A percentile compares a stretch with the other conserved stretches of the same genome.
Evolutionary conservation across 2,888 invertebrate genomes (phyloP).

Genomic region (Cheilosia vulpina): DNA sequence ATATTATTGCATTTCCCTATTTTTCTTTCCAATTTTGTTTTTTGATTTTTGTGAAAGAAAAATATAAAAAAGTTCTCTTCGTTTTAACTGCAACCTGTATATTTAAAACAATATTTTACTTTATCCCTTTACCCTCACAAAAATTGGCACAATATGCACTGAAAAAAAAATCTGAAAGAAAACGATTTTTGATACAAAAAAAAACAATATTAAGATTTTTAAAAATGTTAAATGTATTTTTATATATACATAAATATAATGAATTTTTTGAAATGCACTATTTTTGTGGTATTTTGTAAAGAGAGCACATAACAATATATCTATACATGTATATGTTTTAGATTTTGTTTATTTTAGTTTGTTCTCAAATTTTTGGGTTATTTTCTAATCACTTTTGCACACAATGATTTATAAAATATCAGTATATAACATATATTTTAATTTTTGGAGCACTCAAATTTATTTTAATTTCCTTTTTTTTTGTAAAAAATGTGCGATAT

Average conservation of each 20-base stretch:
- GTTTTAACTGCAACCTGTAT: constrained; percentile 54
- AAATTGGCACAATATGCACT: constrained; percentile 73
- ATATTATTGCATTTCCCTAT: constrained; percentile 34
- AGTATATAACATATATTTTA: constrained; percentile 35
- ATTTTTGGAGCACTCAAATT: constrained; percentile 63
- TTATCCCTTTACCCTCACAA: constrained; percentile 22
- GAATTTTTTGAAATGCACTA: constrained; percentile 71
- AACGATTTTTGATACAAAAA: constrained; percentile 43
- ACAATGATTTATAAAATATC: constrained; percentile 41
- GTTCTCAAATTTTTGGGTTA: background rate
- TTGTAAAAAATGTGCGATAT: constrained; percentile 69
- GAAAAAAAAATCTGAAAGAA: constrained; percentile 35
- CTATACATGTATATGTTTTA: constrained; percentile 61
- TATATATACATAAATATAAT: constrained; percentile 37
- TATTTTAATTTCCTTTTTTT: constrained; percentile 5
- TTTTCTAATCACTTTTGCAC: constrained; percentile 51
- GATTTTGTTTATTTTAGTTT: constrained; percentile 35
- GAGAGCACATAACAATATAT: constrained; percentile 68
- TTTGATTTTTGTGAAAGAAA: constrained; percentile 53
- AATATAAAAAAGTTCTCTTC: constrained; percentile 12
- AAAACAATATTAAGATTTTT: constrained; percentile 34
- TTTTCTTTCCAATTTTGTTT: constrained; percentile 24
- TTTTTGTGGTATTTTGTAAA: constrained; percentile 76
- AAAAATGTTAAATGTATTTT: constrained; percentile 60
- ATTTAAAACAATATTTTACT: constrained; percentile 21